These are phyloP conservation scores for Cristatella mucedo DNA, from an alignment of 2,888 invertebrate species.

Conservation along the genomic window DNA sequence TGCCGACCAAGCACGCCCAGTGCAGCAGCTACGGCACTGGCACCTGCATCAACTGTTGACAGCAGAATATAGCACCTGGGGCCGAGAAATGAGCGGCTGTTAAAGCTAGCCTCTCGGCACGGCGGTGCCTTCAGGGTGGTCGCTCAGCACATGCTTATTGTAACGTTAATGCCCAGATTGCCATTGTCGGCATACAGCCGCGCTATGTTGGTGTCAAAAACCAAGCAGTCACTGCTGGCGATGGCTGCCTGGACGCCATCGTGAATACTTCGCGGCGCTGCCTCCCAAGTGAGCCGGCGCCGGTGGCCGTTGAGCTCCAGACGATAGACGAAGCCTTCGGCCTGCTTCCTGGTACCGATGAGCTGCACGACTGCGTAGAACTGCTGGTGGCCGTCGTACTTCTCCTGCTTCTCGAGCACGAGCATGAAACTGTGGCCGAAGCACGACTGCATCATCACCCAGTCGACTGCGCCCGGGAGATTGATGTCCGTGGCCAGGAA, in stretches of 20 bases:
- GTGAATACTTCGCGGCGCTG: slow-evolving; percentile 92
- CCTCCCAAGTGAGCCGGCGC: slow-evolving; percentile 92
- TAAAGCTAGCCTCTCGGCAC: too few relatives aligned
- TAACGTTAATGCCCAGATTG: slow-evolving; percentile 96
- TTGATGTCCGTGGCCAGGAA: slow-evolving; percentile 98
- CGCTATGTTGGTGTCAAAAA: slow-evolving; percentile 94
- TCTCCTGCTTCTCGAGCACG: slow-evolving; percentile 74
- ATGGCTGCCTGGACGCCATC: slow-evolving; percentile 96
- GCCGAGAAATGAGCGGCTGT: too few relatives aligned
- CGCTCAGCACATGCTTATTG: slow-evolving; percentile 47
- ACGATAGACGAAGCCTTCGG: slow-evolving; percentile 94
- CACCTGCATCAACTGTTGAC: too few relatives aligned
- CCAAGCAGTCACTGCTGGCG: slow-evolving; percentile 90
- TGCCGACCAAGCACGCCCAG: too few relatives aligned
- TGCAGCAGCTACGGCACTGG: too few relatives aligned
- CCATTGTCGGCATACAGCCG: slow-evolving; percentile 97
- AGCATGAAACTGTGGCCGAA: slow-evolving; percentile 99
- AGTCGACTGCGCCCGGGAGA: slow-evolving; percentile 94
- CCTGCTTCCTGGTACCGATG: slow-evolving; percentile 94
- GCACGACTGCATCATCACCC: slow-evolving; percentile 99
- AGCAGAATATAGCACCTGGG: too few relatives aligned
- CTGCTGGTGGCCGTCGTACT: slow-evolving; percentile 58
- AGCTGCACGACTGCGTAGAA: slow-evolving; percentile 84
- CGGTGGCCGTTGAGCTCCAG: slow-evolving; percentile 89
- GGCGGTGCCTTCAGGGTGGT: slow-evolving; percentile 3